Evolutionary conservation across 1,140 invertebrate species (phyloP).

Genomic region (Eriocheir sinensis): DNA sequence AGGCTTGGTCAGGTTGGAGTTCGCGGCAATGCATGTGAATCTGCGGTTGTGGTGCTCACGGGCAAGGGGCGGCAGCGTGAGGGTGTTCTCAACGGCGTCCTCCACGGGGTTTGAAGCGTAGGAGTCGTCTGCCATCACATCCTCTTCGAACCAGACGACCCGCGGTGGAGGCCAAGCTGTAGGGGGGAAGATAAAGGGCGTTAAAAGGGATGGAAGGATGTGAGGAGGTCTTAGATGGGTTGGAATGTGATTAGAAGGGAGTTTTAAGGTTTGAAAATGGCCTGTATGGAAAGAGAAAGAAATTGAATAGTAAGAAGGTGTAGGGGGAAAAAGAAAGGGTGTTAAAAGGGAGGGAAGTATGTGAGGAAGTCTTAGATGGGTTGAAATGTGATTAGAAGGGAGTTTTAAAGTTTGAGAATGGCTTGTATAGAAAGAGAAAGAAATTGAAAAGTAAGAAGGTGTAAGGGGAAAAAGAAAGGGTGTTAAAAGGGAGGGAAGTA

Average conservation of each 20-base stretch:
- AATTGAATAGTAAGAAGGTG: background rate
- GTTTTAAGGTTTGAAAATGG: too few species aligned
- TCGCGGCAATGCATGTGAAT: constrained; percentile 57
- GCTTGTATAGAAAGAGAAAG: too few species aligned
- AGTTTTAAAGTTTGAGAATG: background rate
- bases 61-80: constrained; percentile 33
- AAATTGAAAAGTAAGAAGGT: too few species aligned
- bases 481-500: too few species aligned
- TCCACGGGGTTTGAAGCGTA: constrained; percentile 38
- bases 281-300: too few species aligned
- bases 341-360: background rate
- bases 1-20: constrained; percentile 63
- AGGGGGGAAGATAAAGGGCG: background rate
- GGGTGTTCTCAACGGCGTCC: constrained; percentile 61
- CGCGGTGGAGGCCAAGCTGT: constrained; percentile 67
- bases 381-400: background rate
- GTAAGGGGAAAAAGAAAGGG: too few species aligned
- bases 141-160: constrained; percentile 69
- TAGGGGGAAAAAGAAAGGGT: background rate
- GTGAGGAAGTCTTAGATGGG: background rate
- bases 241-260: background rate
- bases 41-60: constrained; percentile 46
- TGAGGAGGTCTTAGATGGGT: background rate
- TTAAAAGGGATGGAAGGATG: background rate
- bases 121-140: constrained; percentile 48